These are phyloP conservation scores for Pollenia labialis DNA, from an alignment of 2,888 invertebrate genomes.

Conservation along the genomic window DNA sequence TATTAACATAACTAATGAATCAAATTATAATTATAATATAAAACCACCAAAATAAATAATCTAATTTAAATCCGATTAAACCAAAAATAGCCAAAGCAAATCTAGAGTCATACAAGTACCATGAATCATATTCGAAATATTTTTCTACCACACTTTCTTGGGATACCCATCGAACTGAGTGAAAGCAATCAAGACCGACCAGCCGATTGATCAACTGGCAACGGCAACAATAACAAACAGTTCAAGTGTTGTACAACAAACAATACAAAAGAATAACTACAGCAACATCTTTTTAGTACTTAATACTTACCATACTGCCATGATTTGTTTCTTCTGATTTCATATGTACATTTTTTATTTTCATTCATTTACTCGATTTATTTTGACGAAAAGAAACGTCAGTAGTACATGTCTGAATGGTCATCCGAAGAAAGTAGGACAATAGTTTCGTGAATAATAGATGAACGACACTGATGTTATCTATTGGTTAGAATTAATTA, in stretches of 20 bases:
- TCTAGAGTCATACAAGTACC: not conserved
- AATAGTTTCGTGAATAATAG: conserved; percentile 45
- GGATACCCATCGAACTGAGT: conserved; percentile 20
- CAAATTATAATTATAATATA: conserved; percentile 16
- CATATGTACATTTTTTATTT: conserved; percentile 14
- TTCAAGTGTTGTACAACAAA: not conserved
- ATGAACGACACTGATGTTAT: conserved; percentile 1
- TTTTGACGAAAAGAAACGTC: conserved; percentile 46
- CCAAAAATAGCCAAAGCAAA: not conserved
- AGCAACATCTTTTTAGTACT: not conserved
- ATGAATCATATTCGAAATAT: conserved; percentile 35
- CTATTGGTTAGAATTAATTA: conserved; percentile 44
- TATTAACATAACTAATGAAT: conserved; percentile 47
- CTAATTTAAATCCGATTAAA: not conserved
- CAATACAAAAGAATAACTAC: not conserved
- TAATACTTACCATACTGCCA: conserved; percentile 28
- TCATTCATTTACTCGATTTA: conserved; percentile 3
- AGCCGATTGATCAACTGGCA: conserved; percentile 25
- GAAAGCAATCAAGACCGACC: conserved; percentile 3
- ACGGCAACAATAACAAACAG: not conserved
- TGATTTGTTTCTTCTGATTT: not conserved
- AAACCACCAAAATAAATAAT: not conserved
- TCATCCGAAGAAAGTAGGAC: conserved; percentile 45
- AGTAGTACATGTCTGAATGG: conserved; percentile 4
- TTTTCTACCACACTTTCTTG: not conserved